Conservation (phyloP, 2,888 invertebrate species). For the Drosophila nr. perissopoda region DNA sequence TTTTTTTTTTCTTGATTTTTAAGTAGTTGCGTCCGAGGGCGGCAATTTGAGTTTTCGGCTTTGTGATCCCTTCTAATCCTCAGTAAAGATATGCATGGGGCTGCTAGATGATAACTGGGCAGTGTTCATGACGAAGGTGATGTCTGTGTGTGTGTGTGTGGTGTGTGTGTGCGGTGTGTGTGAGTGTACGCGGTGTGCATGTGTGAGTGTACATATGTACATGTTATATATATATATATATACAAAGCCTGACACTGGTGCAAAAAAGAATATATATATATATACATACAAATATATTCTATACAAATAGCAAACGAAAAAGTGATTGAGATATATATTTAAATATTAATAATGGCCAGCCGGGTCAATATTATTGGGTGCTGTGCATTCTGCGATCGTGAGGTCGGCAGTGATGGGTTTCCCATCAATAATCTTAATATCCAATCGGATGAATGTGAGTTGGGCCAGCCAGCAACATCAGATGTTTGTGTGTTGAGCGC, state of each 20-base stretch:
- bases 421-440: neutral
- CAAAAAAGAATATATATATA: neutral
- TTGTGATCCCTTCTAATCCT: constrained; percentile 12
- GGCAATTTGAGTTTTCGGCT: constrained; percentile 15
- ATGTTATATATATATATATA: constrained; percentile 21
- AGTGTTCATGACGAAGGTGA: constrained; percentile 23
- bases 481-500: neutral
- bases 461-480: neutral
- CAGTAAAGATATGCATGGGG: constrained; percentile 18
- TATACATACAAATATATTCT: neutral
- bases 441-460: neutral
- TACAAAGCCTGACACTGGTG: constrained; percentile 40
- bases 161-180: constrained; percentile 1
- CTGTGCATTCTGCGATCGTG: neutral
- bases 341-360: neutral
- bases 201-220: constrained; percentile 4
- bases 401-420: neutral
- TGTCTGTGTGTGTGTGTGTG: constrained; percentile 4
- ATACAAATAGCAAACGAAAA: neutral
- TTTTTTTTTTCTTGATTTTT: constrained; percentile 4
- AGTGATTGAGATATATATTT: neutral
- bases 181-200: neutral
- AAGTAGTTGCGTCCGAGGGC: constrained; percentile 21
- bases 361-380: neutral
- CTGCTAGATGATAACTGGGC: constrained; percentile 24